Conservation (phyloP, 2,888 invertebrate genomes). For the Platycnemis pennipes region DNA sequence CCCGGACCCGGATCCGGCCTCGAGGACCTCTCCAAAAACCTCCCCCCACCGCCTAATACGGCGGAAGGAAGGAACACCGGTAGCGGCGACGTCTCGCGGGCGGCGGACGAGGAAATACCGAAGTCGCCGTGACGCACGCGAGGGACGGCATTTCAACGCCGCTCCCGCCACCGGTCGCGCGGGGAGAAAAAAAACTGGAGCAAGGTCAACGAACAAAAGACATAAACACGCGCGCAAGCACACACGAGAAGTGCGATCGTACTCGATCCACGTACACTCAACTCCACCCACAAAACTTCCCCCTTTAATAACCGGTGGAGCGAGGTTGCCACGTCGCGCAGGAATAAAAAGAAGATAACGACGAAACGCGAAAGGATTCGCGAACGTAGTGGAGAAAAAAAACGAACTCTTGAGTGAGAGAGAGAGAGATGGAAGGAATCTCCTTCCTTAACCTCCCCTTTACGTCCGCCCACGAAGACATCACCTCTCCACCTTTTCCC, state of each 20-base stretch:
- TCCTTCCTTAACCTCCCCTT: background rate
- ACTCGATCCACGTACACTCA: background rate
- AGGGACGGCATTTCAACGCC: background rate
- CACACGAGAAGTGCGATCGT: background rate
- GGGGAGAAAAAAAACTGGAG: background rate
- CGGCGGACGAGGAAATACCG: background rate
- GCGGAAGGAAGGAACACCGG: background rate
- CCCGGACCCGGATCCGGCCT: slow-evolving; percentile 13
- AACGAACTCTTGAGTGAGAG: too few species aligned
- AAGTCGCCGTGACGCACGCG: background rate
- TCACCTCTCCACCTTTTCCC: background rate
- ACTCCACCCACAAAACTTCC: background rate
- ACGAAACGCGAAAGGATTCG: slow-evolving; percentile 16
- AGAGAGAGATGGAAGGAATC: background rate
- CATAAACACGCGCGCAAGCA: slow-evolving; percentile 44
- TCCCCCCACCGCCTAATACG: background rate
- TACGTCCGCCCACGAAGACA: background rate
- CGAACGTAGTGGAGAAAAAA: background rate
- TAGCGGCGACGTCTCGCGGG: background rate
- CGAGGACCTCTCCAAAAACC: too few species aligned
- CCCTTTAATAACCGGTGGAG: slow-evolving; percentile 16
- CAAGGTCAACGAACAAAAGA: slow-evolving; percentile 62
- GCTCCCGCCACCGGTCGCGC: background rate
- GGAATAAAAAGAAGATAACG: background rate
- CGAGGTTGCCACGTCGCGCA: slow-evolving; percentile 33